Base-by-base conservation (phyloP, 2,797 vertebrate species). In the Halcyon leucocephala region DNA sequence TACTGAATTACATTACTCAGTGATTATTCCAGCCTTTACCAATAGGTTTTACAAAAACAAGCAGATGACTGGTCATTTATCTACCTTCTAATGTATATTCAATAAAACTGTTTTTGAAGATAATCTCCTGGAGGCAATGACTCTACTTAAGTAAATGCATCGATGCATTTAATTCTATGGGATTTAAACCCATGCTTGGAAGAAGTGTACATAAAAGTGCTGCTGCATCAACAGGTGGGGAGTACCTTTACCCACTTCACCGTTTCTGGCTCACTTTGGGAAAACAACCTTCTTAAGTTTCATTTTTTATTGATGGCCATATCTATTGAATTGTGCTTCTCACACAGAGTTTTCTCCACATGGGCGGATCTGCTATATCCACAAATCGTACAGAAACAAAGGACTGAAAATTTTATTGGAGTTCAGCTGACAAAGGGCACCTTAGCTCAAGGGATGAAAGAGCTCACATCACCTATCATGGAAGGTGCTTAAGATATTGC, bases 391-490 rank as follows among this genome's bases (percentile, higher is more conserved):
- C 5, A 10, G 49, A 67, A 91, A 66, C 35, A 28, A 76, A 52
- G 22, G 41, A 46, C 71, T 64, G 52, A 74, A 82, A 81, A 58
- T 13, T 37, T 28, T 17, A 72, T 55, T 2, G 2, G 19, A 44
- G 14, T 41, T 82, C 33, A 78, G 52, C 35, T 73, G 51, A 42
- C 16, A 83, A 66, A 83, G 52, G 44, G 21, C 29, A 64, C 11
- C 18, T 12, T n/a, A 78, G 22, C 28, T 70, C 52, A 78, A 83
- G 28, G 21, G 15, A 83, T 29, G 29, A 73, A 93, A 60, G 29
- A 83, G 46, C 21, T 58, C 35, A 26, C 21, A 48, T 1, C 18
- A 51, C 33, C 37, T 69, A 3, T n/a, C 0, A 0, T 24, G 6
- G 28, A 82, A 85, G 29, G 16, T 48, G 39, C n/a, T 81, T 65